Evolutionary conservation across 2,797 vertebrate species (phyloP).

Genomic region (Pseudopleuronectes americanus): DNA sequence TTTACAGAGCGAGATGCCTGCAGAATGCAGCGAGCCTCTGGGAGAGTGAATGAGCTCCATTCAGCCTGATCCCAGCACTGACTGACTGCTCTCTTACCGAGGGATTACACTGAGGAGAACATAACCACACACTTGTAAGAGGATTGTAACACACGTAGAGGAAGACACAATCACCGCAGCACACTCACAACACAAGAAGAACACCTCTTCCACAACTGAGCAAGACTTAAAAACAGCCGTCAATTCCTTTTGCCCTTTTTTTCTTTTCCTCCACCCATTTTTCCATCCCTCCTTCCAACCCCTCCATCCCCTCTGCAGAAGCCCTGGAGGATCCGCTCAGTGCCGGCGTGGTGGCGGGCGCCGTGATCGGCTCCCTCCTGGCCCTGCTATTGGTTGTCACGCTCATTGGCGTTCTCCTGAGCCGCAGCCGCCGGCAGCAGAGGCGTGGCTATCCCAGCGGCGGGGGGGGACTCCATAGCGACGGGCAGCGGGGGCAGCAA

Average conservation of each 20-base stretch:
- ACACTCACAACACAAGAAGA: constrained; percentile 61
- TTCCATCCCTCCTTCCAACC: constrained; percentile 66
- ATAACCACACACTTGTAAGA: constrained; percentile 71
- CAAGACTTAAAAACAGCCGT: constrained; percentile 55
- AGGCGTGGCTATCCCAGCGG: constrained; percentile 75
- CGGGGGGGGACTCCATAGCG: constrained; percentile 62
- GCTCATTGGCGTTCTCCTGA: constrained; percentile 83
- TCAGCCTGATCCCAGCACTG: constrained; percentile 79
- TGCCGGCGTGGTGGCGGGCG: constrained; percentile 86
- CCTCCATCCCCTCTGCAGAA: constrained; percentile 80
- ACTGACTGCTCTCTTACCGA: constrained; percentile 62
- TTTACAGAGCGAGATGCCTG: constrained; percentile 36
- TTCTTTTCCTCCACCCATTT: constrained; percentile 67
- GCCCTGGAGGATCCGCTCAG: constrained; percentile 80
- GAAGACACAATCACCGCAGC: constrained; percentile 61
- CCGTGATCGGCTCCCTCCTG: constrained; percentile 87
- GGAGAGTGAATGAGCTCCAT: constrained; percentile 53
- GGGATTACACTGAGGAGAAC: constrained; percentile 73
- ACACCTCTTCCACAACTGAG: constrained; percentile 43
- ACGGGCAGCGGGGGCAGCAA: constrained; percentile 64
- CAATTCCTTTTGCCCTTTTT: constrained; percentile 71
- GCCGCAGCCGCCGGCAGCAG: constrained; percentile 77
- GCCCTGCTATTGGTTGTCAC: constrained; percentile 85
- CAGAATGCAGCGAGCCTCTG: constrained; percentile 38
- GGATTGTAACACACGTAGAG: constrained; percentile 70